These are phyloP conservation scores for Phthorimaea operculella DNA, from an alignment of 1,140 invertebrate genomes.

Conservation along the genomic window DNA sequence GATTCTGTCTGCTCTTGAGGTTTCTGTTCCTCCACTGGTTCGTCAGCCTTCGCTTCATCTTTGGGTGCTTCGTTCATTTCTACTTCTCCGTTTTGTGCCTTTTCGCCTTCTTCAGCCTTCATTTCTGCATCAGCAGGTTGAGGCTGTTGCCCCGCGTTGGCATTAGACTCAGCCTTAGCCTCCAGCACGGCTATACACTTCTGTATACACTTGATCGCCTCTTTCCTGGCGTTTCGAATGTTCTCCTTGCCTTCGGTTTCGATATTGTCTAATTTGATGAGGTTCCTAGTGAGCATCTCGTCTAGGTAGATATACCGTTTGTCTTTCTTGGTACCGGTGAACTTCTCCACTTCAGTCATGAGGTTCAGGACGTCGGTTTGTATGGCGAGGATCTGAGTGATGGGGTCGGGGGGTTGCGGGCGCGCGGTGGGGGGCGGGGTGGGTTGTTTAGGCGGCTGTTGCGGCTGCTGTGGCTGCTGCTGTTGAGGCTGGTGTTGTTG, in stretches of 20 bases:
- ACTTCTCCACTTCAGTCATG: slow-evolving; percentile 81
- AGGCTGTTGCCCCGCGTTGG: slow-evolving; percentile 20
- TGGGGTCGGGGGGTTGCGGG: slow-evolving; percentile 71
- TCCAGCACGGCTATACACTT: slow-evolving; percentile 86
- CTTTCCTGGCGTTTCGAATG: slow-evolving; percentile 85
- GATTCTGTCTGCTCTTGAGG: not conserved
- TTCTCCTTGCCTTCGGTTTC: slow-evolving; percentile 92
- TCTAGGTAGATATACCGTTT: slow-evolving; percentile 91
- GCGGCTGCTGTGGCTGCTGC: slow-evolving; percentile 31
- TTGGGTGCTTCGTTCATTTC: slow-evolving; percentile 49
- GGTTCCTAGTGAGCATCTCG: slow-evolving; percentile 93
- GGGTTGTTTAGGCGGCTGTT: slow-evolving; percentile 32
- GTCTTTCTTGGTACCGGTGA: slow-evolving; percentile 78
- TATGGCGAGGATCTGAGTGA: slow-evolving; percentile 82
- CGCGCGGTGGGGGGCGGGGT: slow-evolving; percentile 34
- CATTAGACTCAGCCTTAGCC: slow-evolving; percentile 71
- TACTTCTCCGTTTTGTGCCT: slow-evolving; percentile 51
- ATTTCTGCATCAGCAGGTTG: slow-evolving; percentile 44
- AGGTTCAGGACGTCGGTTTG: slow-evolving; percentile 84
- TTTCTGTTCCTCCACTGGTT: not conserved
- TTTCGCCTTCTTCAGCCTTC: slow-evolving; percentile 26
- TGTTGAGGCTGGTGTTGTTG: slow-evolving; percentile 38
- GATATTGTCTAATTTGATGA: slow-evolving; percentile 91
- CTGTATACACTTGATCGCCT: slow-evolving; percentile 90
- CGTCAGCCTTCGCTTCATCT: slow-evolving; percentile 27